These are phyloP conservation scores for Gallinago paraguaiae DNA, from an alignment of 2,113 vertebrate species.

Conservation along the genomic window DNA sequence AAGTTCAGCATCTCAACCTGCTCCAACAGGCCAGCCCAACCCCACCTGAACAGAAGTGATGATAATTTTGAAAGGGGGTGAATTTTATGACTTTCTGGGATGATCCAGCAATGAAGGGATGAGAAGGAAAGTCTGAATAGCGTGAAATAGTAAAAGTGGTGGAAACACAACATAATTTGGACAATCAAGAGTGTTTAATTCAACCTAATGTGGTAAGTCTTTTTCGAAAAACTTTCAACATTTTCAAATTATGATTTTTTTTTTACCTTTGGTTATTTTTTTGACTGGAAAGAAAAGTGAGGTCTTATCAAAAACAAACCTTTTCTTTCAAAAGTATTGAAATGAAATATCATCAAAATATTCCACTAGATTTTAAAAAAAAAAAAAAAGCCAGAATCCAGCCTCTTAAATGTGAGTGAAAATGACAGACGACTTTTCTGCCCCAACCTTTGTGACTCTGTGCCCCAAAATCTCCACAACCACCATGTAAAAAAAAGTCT, in stretches of 20 bases:
- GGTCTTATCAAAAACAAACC: not conserved
- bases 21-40: not conserved
- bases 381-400: not conserved
- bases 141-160: not conserved
- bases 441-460: not conserved
- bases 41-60: not conserved
- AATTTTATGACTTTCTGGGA: not conserved
- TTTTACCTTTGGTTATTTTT: not conserved
- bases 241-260: not conserved
- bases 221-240: not conserved
- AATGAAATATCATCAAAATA: not conserved
- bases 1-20: not conserved
- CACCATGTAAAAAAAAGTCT: not conserved
- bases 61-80: not conserved
- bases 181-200: not conserved
- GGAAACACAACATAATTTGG: not conserved
- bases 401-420: not conserved
- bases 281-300: not conserved
- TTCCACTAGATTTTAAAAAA: not conserved
- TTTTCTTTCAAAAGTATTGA: not conserved
- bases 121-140: not conserved
- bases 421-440: not conserved
- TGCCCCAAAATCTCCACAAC: not conserved
- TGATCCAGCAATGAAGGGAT: not conserved
- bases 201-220: not conserved